Conservation (phyloP, 2,888 invertebrate genomes). For the Limnephilus auricula region DNA sequence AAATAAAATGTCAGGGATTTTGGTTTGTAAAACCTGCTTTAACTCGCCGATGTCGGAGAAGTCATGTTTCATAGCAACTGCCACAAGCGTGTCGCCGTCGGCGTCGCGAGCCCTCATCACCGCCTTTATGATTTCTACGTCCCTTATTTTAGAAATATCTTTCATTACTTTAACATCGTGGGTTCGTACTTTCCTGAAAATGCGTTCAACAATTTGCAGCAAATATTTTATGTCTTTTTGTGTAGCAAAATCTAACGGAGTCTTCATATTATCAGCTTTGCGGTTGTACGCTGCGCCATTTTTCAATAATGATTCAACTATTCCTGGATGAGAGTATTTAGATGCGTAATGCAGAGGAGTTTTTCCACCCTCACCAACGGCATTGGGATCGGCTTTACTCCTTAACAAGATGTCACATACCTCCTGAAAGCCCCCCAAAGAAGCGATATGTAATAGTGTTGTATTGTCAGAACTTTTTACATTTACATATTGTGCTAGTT, state of each 20-base stretch:
- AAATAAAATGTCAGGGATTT: neutral
- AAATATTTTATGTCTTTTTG: neutral
- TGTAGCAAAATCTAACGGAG: neutral
- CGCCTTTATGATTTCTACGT: neutral
- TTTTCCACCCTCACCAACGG: neutral
- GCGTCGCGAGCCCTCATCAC: neutral
- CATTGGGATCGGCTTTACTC: constrained; percentile 12
- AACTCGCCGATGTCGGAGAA: neutral
- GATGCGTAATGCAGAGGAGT: constrained; percentile 12
- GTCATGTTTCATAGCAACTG: neutral
- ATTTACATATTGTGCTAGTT: neutral
- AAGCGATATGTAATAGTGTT: neutral
- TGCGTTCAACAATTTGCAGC: neutral
- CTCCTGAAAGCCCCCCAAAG: neutral
- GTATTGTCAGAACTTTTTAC: neutral
- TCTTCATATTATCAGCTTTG: neutral
- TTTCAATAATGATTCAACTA: neutral
- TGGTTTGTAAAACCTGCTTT: neutral
- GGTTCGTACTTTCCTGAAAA: neutral
- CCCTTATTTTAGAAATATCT: neutral
- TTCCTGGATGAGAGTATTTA: neutral
- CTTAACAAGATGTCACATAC: constrained; percentile 23
- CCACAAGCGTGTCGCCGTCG: neutral
- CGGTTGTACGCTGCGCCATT: neutral
- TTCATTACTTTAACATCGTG: neutral